phyloP scores from a whole-genome alignment of 2,888 invertebrate species.

The Sicus ferrugineus region DNA sequence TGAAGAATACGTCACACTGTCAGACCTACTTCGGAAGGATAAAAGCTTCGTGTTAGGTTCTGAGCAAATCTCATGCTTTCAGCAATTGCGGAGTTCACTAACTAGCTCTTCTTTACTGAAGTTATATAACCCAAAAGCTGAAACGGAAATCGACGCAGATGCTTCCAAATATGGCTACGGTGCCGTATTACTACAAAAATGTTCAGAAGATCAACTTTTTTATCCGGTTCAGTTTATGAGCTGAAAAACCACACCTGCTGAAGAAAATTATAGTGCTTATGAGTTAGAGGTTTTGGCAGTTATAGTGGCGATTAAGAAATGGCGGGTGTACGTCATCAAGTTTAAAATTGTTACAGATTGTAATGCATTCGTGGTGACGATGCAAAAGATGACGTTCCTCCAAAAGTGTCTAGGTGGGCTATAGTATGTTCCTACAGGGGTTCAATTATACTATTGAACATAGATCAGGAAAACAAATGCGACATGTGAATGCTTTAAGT shows the following conservation, averaged over 20 bases:
- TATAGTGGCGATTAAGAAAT: slow-evolving; percentile 14
- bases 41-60: not conserved
- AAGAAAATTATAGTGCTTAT: slow-evolving; percentile 22
- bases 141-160: slow-evolving; percentile 13
- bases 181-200: slow-evolving; percentile 15
- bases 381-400: slow-evolving; percentile 19
- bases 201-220: slow-evolving; percentile 10
- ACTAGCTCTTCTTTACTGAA: not conserved
- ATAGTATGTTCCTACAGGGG: slow-evolving; percentile 18
- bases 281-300: slow-evolving; percentile 24
- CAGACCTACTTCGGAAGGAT: slow-evolving; percentile 43
- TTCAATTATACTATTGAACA: slow-evolving; percentile 27
- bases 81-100: slow-evolving; percentile 39
- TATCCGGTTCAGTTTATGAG: slow-evolving; percentile 30
- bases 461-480: slow-evolving; percentile 17
- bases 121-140: not conserved
- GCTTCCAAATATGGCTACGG: slow-evolving; percentile 22
- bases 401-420: slow-evolving; percentile 24
- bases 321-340: slow-evolving; percentile 5
- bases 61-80: slow-evolving; percentile 48
- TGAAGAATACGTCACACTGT: no score
- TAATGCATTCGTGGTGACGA: slow-evolving; percentile 25
- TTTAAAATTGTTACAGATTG: slow-evolving; percentile 29
- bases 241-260: slow-evolving; percentile 4
- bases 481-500: slow-evolving; percentile 26